These are phyloP conservation scores for Eledona agricola DNA, from an alignment of 2,888 invertebrate genomes.

Conservation along the genomic window DNA sequence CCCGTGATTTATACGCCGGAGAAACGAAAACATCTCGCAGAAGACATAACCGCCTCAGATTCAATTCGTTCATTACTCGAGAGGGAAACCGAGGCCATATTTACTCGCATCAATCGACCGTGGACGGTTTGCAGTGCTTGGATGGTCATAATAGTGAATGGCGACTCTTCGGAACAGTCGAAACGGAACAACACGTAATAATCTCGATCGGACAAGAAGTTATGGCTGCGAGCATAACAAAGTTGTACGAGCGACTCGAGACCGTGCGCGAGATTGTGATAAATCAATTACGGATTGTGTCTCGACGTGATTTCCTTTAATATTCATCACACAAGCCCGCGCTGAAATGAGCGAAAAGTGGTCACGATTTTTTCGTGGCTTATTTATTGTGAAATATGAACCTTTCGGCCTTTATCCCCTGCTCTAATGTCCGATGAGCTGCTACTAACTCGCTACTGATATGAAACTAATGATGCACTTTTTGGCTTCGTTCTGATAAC, in stretches of 20 bases:
- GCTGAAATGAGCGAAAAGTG: neutral
- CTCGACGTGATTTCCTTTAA: slow-evolving; percentile 49
- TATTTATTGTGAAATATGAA: slow-evolving; percentile 48
- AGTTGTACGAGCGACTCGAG: slow-evolving; percentile 33
- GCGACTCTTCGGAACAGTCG: neutral
- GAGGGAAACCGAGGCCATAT: slow-evolving; percentile 31
- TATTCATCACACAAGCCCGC: slow-evolving; percentile 9
- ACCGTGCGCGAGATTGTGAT: slow-evolving; percentile 30
- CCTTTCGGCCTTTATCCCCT: slow-evolving; percentile 42
- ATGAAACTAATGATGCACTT: slow-evolving; percentile 60
- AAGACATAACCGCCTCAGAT: slow-evolving; percentile 4
- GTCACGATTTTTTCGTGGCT: neutral
- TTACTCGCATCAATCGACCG: slow-evolving; percentile 52
- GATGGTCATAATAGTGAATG: slow-evolving; percentile 8
- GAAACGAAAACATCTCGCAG: slow-evolving; percentile 8
- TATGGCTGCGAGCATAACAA: slow-evolving; percentile 29
- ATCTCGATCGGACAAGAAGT: slow-evolving; percentile 35
- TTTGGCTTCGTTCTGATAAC: slow-evolving; percentile 56
- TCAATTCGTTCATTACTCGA: slow-evolving; percentile 21
- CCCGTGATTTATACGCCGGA: slow-evolving; percentile 27
- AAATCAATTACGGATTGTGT: slow-evolving; percentile 41
- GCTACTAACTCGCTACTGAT: slow-evolving; percentile 54
- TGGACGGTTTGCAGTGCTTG: slow-evolving; percentile 35
- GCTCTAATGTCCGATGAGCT: slow-evolving; percentile 52
- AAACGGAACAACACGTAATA: slow-evolving; percentile 30